phyloP scores from a whole-genome alignment of 35 echinoderm and acorn worm genomes.

The Anneissia japonica region DNA sequence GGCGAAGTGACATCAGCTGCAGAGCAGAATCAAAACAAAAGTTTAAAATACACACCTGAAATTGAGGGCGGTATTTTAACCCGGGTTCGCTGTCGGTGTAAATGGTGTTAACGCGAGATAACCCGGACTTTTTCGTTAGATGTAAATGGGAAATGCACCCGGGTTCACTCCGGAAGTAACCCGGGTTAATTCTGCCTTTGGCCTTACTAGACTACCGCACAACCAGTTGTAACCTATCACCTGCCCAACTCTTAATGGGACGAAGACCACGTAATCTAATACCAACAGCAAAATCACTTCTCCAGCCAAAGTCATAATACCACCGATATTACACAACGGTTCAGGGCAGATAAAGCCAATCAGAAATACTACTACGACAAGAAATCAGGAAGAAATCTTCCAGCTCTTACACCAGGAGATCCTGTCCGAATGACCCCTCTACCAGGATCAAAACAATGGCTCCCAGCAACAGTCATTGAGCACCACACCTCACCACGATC shows the following conservation, averaged over 20 bases:
- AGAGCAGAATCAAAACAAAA: too few relatives aligned
- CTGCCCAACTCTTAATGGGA: slow-evolving; percentile 63
- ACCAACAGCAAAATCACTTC: slow-evolving; percentile 34
- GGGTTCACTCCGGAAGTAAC: too few relatives aligned
- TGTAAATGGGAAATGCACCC: too few relatives aligned
- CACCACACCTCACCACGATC: slow-evolving; percentile 38
- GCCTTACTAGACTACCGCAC: slow-evolving; percentile 45
- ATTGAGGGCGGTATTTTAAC: too few relatives aligned
- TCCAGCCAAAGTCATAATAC: slow-evolving; percentile 25
- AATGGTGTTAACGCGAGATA: too few relatives aligned
- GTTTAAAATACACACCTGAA: too few relatives aligned
- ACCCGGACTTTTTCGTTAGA: too few relatives aligned
- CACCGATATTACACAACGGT: neutral
- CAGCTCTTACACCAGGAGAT: slow-evolving; percentile 38
- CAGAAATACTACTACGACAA: slow-evolving; percentile 27
- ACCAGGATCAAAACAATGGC: slow-evolving; percentile 51
- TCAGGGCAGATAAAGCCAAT: slow-evolving; percentile 3
- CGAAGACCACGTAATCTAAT: slow-evolving; percentile 49
- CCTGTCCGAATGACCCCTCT: slow-evolving; percentile 40
- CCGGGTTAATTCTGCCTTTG: too few relatives aligned
- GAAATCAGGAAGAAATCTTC: slow-evolving; percentile 13
- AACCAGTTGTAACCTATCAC: slow-evolving; percentile 56
- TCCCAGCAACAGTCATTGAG: slow-evolving; percentile 45
- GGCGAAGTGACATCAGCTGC: too few relatives aligned
- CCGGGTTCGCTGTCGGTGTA: too few relatives aligned